Base-by-base conservation (phyloP, 2,888 invertebrate species). In the Drosophila mimetica region DNA sequence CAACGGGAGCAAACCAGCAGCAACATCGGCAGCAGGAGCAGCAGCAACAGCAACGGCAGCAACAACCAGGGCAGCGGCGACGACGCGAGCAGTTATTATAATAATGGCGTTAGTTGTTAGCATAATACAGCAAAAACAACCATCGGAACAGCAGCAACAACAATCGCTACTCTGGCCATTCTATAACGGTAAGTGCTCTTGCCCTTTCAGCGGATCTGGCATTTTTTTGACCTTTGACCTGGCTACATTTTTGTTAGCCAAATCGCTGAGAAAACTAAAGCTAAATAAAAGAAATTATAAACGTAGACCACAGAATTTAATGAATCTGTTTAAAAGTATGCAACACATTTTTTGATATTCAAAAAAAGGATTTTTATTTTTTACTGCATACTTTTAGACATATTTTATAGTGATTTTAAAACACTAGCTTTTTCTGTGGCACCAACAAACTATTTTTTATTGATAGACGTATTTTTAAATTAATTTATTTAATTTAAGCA, bases 41-140 rank as follows among this genome's bases (percentile, higher is more conserved):
- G 13, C 52, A 55, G 18, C 20, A 22, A 44, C n/a, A 53, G 55
- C 37, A 48, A 36, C n/a, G 22, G 34, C 28, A 32, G 51, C 42
- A 57, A 46, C 69, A 41, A 60, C 36, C 16, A 39, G 22, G 54
- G 39, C 37, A 63, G 42, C 52, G 53, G 46, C 69, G 58, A 66
- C 76, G 58, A 48, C 65, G 55, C 74, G 70, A 53, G 34, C 77
- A 61, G 73, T 80, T 82, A 78, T 77, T 73, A 73, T 80, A 70
- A 80, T 86, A 86, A 86, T 79, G 77, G 71, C 73, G 81, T 71
- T 86, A 75, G 75, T 82, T 80, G 79, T 83, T 71, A 80, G 67
- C 77, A 86, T 86, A 86, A 77, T 74, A 66, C 76, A 82, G 55
- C 69, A 78, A 52, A 70, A 74, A 13, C 41, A 41, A 41, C 41